Base-by-base conservation (phyloP, 92 coral and sea anemone genomes). In the Epizoanthus stellaris region DNA sequence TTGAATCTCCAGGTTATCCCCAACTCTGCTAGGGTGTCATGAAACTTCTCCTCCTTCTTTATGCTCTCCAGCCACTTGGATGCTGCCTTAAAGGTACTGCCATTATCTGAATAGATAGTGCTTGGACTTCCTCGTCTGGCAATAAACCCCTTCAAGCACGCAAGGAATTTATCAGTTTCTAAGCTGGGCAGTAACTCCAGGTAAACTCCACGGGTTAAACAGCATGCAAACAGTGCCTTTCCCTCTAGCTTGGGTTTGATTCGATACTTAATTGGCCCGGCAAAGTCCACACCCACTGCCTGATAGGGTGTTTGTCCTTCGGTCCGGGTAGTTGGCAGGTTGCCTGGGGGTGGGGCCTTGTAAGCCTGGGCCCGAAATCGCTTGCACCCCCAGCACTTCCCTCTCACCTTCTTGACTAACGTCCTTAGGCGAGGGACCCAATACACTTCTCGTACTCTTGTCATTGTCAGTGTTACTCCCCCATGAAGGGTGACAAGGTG, bases 261-360 rank as follows among this genome's bases (percentile, higher is more conserved):
- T 52, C 63, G 64, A 23, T 73, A 73, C 63, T 53, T 73, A 21
- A 53, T 23, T 73, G 80, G 80, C 4, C 80, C 64, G 39, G 80
- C 58, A n/a, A 71, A 71, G 59, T 70, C 75, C 15, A 70, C 75
- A 38, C 75, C 75, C 6, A 70, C 75, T 14, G 76, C 76, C 25
- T 45, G 59, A 19, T 45, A 71, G 59, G 76, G 60, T 43, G 76
- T 45, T 57, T 71, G 34, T n/a, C 60, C 76, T 71, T 71, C 14
- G 15, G 58, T 71, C 23, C 38, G 57, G 54, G 76, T 45, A 16
- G 16, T 23, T 45, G 76, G 76, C 34, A 71, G 57, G 57, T 71
- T 42, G 21, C 59, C 76, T 71, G 76, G 76, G 57, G 76, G 57
- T 71, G 76, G 76, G 19, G 58, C 52, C 76, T 70, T 23, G 30